A percentile compares a stretch with the other conserved stretches of the same genome.
Evolutionary conservation across 2,113 vertebrate genomes (phyloP).

Genomic region (Chloropsis hardwickii): DNA sequence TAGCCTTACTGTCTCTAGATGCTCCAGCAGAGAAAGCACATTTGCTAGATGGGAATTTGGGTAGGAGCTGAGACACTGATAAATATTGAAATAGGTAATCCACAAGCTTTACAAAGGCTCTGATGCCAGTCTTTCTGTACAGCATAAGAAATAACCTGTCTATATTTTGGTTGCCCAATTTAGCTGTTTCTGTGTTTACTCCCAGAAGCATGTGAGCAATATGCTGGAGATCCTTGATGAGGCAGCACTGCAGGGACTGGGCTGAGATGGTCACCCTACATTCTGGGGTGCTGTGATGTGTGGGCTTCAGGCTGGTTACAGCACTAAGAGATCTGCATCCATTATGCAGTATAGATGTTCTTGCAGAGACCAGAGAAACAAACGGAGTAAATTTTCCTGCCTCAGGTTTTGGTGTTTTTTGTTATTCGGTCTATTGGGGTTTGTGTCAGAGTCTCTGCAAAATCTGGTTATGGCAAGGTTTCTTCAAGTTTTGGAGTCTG

Average conservation of each 20-base stretch:
- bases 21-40: not conserved
- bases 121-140: not conserved
- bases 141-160: not conserved
- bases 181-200: not conserved
- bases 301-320: not conserved
- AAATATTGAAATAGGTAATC: not conserved
- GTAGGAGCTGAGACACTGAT: not conserved
- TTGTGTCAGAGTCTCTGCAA: not conserved
- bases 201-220: fast-evolving
- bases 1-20: not conserved
- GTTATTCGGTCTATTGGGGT: not conserved
- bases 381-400: not conserved
- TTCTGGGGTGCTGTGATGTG: not conserved
- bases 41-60: not conserved
- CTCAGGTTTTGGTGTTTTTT: not conserved
- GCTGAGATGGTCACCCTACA: not conserved
- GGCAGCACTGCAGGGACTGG: not conserved
- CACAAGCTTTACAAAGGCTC: not conserved
- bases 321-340: not conserved
- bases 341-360: not conserved
- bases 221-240: not conserved
- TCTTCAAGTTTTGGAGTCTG: not conserved
- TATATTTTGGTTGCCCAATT: not conserved
- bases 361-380: not conserved
- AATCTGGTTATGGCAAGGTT: not conserved